These are phyloP conservation scores for Bombus sylvicola DNA, from an alignment of 1,140 invertebrate genomes.

Conservation along the genomic window DNA sequence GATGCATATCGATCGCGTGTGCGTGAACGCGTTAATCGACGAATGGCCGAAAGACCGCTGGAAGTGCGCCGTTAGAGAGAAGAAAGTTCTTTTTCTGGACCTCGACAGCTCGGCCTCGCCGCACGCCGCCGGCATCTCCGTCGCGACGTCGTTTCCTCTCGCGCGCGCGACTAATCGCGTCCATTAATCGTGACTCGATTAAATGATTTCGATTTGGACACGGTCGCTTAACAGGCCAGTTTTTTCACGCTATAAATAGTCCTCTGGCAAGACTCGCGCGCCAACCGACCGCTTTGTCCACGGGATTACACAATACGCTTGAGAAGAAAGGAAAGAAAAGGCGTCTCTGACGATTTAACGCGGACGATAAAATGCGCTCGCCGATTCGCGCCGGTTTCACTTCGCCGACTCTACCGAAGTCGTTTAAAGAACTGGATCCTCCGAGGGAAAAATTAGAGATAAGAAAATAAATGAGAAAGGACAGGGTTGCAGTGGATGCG, in stretches of 20 bases:
- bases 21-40: not conserved
- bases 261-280: slow-evolving; percentile 9
- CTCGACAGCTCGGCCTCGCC: slow-evolving; percentile 56
- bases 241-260: slow-evolving; percentile 50
- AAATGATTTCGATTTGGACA: slow-evolving; percentile 65
- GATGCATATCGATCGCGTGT: too few relatives aligned
- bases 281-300: slow-evolving; percentile 21
- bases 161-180: slow-evolving; percentile 61
- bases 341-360: slow-evolving; percentile 1
- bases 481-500: too few relatives aligned
- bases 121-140: not conserved
- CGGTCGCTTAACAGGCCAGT: slow-evolving; percentile 56
- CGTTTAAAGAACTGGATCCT: too few relatives aligned
- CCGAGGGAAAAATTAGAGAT: not conserved
- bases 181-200: slow-evolving; percentile 70
- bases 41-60: not conserved
- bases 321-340: slow-evolving; percentile 15
- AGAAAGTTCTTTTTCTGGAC: slow-evolving; percentile 62
- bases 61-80: slow-evolving; percentile 8
- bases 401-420: not conserved
- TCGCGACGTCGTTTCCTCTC: slow-evolving; percentile 44
- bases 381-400: slow-evolving; percentile 14
- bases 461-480: too few relatives aligned
- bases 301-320: slow-evolving; percentile 16
- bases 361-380: slow-evolving; percentile 16